Evolutionary conservation across 2,888 invertebrate genomes (phyloP), one percentile per base, ranked within the genome.

Genomic region (Caenorhabditis sp.): DNA sequence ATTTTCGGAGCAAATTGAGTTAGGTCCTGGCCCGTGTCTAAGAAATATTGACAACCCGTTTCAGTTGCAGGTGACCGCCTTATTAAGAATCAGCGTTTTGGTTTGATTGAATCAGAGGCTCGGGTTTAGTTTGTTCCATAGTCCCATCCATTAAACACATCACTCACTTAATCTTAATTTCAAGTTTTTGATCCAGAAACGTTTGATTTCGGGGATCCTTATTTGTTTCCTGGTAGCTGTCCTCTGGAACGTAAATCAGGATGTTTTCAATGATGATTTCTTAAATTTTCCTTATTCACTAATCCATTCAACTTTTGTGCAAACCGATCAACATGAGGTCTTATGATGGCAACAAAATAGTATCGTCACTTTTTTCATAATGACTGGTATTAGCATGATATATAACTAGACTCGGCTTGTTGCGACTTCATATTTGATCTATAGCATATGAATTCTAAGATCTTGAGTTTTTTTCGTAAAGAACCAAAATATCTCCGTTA

Each of bases 361-460:
- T 26, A 24, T 54, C 54, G 54, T 54, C 54, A 54, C 26, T 54
- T 54, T 54, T 54, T 54, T 54, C 14, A 19, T 54, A 54, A 54
- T 54, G 14, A 26, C 14, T 26, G 26, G 26, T 54, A 26, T 54
- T 26, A 26, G 22, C 24, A 12, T 12, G 26, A 2, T 26, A 26
- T 26, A 2, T 14, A 14, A 12, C 22, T 47, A n/a, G 22, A 26
- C 54, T 54, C 3, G 12, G 7, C 3, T 26, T 26, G 54, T 54
- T 54, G 54, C 26, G 54, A 54, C 26, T 54, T 54, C 7, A 14
- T 54, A 6, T 26, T 54, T 54, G 24, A 54, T 24, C n/a, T 49
- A 5, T 49, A n/a, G 26, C n/a, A 24, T 54, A 26, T 5, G 14
- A 54, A 54, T 19, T 14, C 26, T 10, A 10, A 26, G 8, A 24